A percentile compares a stretch with the other conserved stretches of the same genome.
Conservation (phyloP, 2,113 vertebrate species). For the Dolichotis patagonum region DNA sequence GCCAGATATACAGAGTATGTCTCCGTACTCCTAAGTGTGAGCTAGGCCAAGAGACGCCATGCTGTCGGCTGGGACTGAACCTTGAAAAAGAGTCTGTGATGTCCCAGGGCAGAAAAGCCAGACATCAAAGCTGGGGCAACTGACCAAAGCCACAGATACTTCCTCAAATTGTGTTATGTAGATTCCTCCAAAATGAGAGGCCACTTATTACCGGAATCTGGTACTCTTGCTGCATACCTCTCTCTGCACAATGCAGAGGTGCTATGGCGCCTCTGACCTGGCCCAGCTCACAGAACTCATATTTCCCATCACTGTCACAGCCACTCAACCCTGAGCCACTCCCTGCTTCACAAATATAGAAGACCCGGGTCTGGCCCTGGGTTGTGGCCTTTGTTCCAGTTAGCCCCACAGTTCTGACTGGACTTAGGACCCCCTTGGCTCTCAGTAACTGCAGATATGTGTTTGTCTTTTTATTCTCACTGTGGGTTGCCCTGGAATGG, state of each 20-base stretch:
- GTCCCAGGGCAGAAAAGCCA: neutral
- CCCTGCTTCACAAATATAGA: neutral
- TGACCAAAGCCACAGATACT: neutral
- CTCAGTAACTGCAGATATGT: neutral
- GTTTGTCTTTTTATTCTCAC: neutral
- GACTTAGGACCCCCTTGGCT: neutral
- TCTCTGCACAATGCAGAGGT: neutral
- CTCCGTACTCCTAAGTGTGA: neutral
- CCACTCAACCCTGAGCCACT: neutral
- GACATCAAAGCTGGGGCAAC: neutral
- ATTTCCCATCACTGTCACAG: neutral
- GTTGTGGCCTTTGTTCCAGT: neutral
- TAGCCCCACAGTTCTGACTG: neutral
- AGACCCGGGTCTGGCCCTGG: neutral
- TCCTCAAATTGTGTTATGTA: neutral
- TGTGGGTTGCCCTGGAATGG: neutral
- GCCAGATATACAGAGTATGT: no score
- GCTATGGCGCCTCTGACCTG: neutral
- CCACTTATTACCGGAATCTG: neutral
- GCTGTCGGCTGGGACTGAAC: neutral
- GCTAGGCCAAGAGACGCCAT: neutral
- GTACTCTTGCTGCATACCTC: neutral
- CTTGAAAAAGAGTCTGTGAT: neutral
- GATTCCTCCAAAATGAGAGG: neutral
- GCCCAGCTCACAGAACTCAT: neutral